phyloP scores from a whole-genome alignment of 2,113 vertebrate species.

The Daubentonia madagascariensis region DNA sequence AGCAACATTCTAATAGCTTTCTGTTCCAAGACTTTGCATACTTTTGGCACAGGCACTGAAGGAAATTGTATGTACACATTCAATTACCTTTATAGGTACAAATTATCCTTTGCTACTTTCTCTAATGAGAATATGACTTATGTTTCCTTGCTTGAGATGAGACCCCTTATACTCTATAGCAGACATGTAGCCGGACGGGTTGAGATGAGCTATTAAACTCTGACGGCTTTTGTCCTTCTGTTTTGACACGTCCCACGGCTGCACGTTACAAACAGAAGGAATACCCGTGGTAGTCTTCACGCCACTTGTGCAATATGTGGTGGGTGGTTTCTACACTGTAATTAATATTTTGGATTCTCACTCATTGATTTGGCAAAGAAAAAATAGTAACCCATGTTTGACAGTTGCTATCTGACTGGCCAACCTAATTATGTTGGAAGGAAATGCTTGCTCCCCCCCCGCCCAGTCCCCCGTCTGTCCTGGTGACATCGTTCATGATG shows the following conservation, averaged over 20 bases:
- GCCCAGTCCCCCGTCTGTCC: background rate
- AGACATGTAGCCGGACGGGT: background rate
- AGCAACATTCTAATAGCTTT: background rate
- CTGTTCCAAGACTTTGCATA: background rate
- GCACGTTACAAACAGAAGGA: constrained; percentile 44
- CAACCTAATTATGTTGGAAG: background rate
- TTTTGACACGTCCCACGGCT: constrained; percentile 43
- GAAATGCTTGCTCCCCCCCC: background rate
- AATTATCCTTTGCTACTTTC: constrained; percentile 4
- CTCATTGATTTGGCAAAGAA: constrained; percentile 29
- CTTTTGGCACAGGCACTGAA: background rate
- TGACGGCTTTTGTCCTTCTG: background rate
- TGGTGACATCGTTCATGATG: background rate
- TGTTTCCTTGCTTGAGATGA: constrained; percentile 32
- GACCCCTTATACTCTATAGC: background rate
- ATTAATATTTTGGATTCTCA: constrained; percentile 51
- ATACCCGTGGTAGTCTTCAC: background rate
- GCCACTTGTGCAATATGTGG: background rate
- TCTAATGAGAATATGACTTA: constrained; percentile 22
- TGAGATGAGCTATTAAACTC: background rate
- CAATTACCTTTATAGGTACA: constrained; percentile 21
- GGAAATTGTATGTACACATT: constrained; percentile 27
- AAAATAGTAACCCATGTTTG: background rate
- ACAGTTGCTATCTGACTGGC: background rate
- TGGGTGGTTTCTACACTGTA: background rate